Base-by-base conservation (phyloP, 2,797 vertebrate species). In the Muraenolepis orangiensis region DNA sequence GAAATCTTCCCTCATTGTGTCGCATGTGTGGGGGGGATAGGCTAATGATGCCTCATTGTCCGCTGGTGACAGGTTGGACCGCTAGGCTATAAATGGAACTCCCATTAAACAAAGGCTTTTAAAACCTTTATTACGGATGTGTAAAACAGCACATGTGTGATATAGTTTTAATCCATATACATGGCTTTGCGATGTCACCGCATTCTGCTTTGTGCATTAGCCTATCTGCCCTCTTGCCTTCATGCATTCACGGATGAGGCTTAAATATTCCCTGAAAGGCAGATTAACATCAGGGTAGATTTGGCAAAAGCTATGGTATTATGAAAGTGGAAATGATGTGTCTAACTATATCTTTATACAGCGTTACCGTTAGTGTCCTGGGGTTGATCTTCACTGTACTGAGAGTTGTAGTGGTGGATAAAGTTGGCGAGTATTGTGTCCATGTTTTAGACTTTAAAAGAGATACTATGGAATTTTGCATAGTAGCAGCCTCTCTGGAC, bases 261-360 rank as follows among this genome's bases (percentile, higher is more conserved):
- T 88, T 89, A 84, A 26, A 61, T 51, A 71, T 81, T 84, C 78
- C 78, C 80, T 81, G 69, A 76, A 72, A 57, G 75, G 79, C 31
- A 88, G 92, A 93, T 91, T 87, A 66, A 10, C 74, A 93, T 92
- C 92, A 90, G 72, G 80, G 70, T 74, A 91, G 89, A 91, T 91
- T 85, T 91, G 80, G 85, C 78, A 82, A 84, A 84, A 79, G 78
- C 85, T 81, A 66, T 83, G 76, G 81, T 77, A 79, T 85, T 74
- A 67, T 76, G 86, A 78, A 82, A 89, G 87, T 86, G 80, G 38
- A 86, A 89, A 87, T 87, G 74, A 86, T 75, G 84, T 83, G 82
- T 91, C 87, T 86, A 69, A 74, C 83, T 79, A 61, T 72, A 78
- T 86, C 84, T 77, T 72, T 46, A 26, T 23, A 31, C 26, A 31